Conservation (phyloP, 2,113 vertebrate genomes). For the Halichoeres trimaculatus region DNA sequence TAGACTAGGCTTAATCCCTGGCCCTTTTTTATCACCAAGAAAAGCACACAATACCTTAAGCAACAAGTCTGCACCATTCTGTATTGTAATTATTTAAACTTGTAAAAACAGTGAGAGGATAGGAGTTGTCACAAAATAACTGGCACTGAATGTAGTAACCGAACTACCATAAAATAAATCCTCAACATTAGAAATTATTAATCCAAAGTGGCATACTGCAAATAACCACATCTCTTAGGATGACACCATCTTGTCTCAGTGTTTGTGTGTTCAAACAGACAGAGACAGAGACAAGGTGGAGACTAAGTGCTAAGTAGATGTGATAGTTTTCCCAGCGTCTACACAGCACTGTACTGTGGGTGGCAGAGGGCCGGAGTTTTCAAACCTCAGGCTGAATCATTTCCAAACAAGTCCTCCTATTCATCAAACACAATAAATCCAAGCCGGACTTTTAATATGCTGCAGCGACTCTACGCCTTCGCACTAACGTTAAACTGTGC, state of each 20-base stretch:
- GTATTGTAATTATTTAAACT: too few relatives aligned
- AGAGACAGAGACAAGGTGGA: conserved; percentile 36
- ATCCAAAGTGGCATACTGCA: background rate
- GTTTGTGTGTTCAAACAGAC: conserved; percentile 27
- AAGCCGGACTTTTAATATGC: conserved; percentile 3
- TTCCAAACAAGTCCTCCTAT: conserved; percentile 23
- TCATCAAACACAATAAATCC: conserved; percentile 25
- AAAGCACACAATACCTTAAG: too few relatives aligned
- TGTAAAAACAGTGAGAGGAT: too few relatives aligned
- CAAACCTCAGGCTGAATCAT: conserved; percentile 25
- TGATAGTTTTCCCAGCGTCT: conserved; percentile 70
- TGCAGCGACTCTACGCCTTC: conserved; percentile 15
- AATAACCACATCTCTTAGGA: background rate
- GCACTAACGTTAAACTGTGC: conserved; percentile 17
- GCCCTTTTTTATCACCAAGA: too few relatives aligned
- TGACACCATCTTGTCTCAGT: background rate
- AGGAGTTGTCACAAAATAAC: too few relatives aligned
- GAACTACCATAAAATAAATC: background rate
- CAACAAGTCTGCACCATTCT: too few relatives aligned
- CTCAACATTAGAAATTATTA: background rate
- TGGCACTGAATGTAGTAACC: too few relatives aligned
- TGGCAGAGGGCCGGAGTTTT: conserved; percentile 24
- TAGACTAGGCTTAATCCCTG: too few relatives aligned
- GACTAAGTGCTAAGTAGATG: conserved; percentile 61
- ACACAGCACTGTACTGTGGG: conserved; percentile 28